These are phyloP conservation scores for Pollenia angustigena DNA, from an alignment of 2,888 invertebrate genomes.

Conservation along the genomic window DNA sequence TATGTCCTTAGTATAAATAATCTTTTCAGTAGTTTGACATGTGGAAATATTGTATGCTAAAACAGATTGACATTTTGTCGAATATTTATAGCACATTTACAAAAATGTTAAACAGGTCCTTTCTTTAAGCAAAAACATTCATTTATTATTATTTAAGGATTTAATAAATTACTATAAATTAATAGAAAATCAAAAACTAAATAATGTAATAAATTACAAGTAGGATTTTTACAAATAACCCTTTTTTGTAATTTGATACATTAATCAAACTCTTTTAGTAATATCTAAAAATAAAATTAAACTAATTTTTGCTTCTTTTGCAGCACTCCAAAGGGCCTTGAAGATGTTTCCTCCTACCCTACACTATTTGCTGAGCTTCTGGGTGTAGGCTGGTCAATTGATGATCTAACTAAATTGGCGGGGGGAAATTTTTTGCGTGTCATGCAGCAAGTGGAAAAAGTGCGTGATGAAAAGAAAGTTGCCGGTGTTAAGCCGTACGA, in stretches of 20 bases:
- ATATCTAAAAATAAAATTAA: background rate
- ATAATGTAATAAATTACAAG: background rate
- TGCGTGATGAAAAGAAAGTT: slow-evolving; percentile 89
- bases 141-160: background rate
- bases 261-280: background rate
- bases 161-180: slow-evolving; percentile 23
- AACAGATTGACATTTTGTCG: slow-evolving; percentile 56
- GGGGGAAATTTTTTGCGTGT: slow-evolving; percentile 91
- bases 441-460: slow-evolving; percentile 87
- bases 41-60: slow-evolving; percentile 27
- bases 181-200: background rate
- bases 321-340: slow-evolving; percentile 92
- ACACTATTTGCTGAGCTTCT: slow-evolving; percentile 91
- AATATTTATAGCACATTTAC: slow-evolving; percentile 57
- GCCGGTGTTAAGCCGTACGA: slow-evolving; percentile 90
- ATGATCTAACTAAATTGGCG: slow-evolving; percentile 91
- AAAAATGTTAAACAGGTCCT: slow-evolving; percentile 24
- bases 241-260: background rate
- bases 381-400: slow-evolving; percentile 91
- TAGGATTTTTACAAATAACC: too few species aligned
- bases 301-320: slow-evolving; percentile 15
- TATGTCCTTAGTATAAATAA: background rate
- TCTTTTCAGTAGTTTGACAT: slow-evolving; percentile 36
- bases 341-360: slow-evolving; percentile 92
- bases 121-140: slow-evolving; percentile 21